Conservation (phyloP, 2,113 vertebrate species). For the Scytalopus superciliaris region DNA sequence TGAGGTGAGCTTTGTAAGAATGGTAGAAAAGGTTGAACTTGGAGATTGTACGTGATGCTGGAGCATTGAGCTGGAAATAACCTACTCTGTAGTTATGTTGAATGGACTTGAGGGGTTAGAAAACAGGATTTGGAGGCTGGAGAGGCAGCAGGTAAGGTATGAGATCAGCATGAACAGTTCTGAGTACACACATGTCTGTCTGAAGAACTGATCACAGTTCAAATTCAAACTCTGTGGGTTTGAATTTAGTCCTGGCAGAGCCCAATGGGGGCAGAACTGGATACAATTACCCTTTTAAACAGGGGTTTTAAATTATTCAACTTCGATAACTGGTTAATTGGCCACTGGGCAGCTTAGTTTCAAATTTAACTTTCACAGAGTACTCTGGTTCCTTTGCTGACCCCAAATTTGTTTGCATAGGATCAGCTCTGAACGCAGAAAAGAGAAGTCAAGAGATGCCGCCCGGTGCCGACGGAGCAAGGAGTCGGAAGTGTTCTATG, state of each 20-base stretch:
- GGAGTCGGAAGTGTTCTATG: slow-evolving; percentile 95
- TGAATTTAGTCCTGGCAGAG: background rate
- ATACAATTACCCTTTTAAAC: background rate
- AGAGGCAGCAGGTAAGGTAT: background rate
- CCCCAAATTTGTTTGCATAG: slow-evolving; percentile 57
- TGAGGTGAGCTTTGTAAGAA: background rate
- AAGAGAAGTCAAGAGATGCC: slow-evolving; percentile 96
- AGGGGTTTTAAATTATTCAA: background rate
- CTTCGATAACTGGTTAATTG: background rate
- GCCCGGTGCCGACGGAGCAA: slow-evolving; percentile 91
- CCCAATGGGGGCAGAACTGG: rapidly evolving
- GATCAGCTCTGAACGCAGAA: slow-evolving; percentile 93
- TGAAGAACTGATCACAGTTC: background rate
- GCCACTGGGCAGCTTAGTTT: background rate
- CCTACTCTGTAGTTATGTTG: background rate
- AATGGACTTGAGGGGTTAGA: background rate
- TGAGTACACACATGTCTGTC: rapidly evolving
- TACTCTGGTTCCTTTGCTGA: background rate
- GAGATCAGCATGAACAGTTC: background rate
- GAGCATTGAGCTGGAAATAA: background rate
- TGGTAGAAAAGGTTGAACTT: background rate
- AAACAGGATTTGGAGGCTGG: background rate
- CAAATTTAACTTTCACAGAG: background rate
- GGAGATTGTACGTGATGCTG: background rate
- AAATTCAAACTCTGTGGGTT: background rate